Base-by-base conservation (phyloP, 2,888 invertebrate species). In the Caenorhabditis becei region DNA sequence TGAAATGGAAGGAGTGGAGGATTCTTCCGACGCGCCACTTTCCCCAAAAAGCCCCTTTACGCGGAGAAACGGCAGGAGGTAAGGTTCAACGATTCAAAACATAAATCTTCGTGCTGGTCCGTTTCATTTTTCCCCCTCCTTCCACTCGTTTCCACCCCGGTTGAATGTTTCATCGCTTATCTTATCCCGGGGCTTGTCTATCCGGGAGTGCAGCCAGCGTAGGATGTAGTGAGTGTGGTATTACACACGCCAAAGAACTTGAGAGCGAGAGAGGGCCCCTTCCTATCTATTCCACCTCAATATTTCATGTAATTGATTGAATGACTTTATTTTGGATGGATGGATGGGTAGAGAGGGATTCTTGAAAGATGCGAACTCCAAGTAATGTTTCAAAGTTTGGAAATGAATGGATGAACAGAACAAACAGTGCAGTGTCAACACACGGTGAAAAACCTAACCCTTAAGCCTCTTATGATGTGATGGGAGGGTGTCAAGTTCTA, bases 221-320 rank as follows among this genome's bases (percentile, higher is more conserved):
- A 75, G 69, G 69, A 77, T 69, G 75, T 66, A 51, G 75, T 54
- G 77, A 77, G 67, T 63, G 77, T 69, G 77, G 77, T 62, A 69
- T 77, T 77, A 69, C 77, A 69, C 67, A 69, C 61, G 47, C 54
- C 35, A 69, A 69, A 69, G 69, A 77, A 69, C 77, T 77, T 69
- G 77, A 77, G 72, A 18, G 47, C 59, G 28, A 54, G 35, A 24
- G 32, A 32, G 10, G 32, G 10, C 28, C 63, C 49, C 51, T 53
- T 41, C 14, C 59, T 66, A 75, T 75, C 75, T 66, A 66, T 75
- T 66, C 62, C 44, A 77, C 62, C 75, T 69, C 77, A 77, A 75
- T 75, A 75, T 66, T 75, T 75, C 75, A 66, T 75, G 75, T 75
- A 75, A 75, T 75, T 75, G 75, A 75, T 75, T 75, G 61, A 66